Evolutionary conservation across 30 jellyfish, hydroid and myxozoan species (phyloP), one percentile per base, ranked within the genome.

Genomic region (Turritopsis rubra): DNA sequence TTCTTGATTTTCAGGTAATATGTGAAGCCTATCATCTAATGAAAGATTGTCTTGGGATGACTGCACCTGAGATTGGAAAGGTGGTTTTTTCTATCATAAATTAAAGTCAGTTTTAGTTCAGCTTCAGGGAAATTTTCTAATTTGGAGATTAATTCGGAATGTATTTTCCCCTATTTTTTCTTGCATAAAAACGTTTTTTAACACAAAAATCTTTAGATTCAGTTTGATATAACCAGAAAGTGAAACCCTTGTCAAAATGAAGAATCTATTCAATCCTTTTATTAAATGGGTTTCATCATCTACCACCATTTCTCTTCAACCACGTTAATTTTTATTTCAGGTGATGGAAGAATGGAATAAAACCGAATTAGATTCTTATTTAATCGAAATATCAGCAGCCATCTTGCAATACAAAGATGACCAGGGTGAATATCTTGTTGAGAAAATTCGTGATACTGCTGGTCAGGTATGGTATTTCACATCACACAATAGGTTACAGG

Each of bases 11-110:
- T 18, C 66, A 92, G 99, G 83, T 95, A 79, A 95, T 95, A 22
- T 95, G 97, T 72, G 99, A 95, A 80, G 99, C 98, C 22, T 95
- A 95, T 72, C 91, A 87, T 80, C 82, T 95, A 81, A 95, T 95
- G 99, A 90, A 95, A 65, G 79, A 75, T 53, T 78, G 90, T 22
- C 94, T 95, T 66, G 95, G 96, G 22, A 87, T 95, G 97, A 75
- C 94, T 16, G 90, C 94, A 1, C 85, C 75, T 41, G 99, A 95
- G 77, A 95, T 95, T 87, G 90, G 99, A 85, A 86, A 89, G 88
- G 99, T 95, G 82, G 16, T 23, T n/a, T n/a, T 8, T 27, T n/a
- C 28, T 60, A 27, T 68, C 28, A 16, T 74, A 16, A 23, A 7
- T n/a, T 21, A 21, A 72, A 16, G 1, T 23, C 23, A 7, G 28